These are phyloP conservation scores for Odocoileus virginianus DNA, from an alignment of 2,113 vertebrate genomes.

Conservation along the genomic window DNA sequence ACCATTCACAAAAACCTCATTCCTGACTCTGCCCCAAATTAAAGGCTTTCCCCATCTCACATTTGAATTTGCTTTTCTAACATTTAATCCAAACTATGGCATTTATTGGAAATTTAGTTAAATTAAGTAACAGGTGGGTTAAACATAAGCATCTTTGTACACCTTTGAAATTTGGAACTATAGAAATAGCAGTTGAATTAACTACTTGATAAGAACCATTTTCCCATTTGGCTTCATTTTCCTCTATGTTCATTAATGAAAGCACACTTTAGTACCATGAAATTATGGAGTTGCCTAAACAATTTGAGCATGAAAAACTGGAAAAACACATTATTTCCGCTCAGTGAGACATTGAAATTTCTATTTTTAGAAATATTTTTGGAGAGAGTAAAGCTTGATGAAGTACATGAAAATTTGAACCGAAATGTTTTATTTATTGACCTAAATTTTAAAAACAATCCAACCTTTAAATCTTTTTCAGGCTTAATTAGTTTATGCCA, in stretches of 20 bases:
- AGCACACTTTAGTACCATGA: not conserved
- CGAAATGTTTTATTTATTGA: not conserved
- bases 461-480: not conserved
- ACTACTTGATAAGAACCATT: not conserved
- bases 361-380: slow-evolving; percentile 25
- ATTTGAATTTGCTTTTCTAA: slow-evolving; percentile 14
- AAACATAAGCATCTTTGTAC: not conserved
- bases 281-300: slow-evolving; percentile 9
- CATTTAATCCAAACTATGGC: not conserved
- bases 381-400: not conserved
- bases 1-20: not conserved
- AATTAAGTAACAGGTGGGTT: slow-evolving; percentile 5
- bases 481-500: not conserved
- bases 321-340: not conserved
- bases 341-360: not conserved
- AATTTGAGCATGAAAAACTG: not conserved
- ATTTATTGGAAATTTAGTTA: slow-evolving; percentile 24
- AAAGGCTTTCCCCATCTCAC: not conserved
- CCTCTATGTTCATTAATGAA: slow-evolving; percentile 7
- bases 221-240: slow-evolving; percentile 27
- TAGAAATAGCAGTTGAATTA: slow-evolving; percentile 2
- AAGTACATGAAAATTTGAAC: not conserved
- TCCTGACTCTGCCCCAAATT: not conserved
- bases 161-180: not conserved
- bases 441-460: not conserved